Percentiles rank a stretch among this genome's conserved stretches.
phyloP scores from a whole-genome alignment of 1,140 invertebrate species.

The Leptinotarsa lineolata region DNA sequence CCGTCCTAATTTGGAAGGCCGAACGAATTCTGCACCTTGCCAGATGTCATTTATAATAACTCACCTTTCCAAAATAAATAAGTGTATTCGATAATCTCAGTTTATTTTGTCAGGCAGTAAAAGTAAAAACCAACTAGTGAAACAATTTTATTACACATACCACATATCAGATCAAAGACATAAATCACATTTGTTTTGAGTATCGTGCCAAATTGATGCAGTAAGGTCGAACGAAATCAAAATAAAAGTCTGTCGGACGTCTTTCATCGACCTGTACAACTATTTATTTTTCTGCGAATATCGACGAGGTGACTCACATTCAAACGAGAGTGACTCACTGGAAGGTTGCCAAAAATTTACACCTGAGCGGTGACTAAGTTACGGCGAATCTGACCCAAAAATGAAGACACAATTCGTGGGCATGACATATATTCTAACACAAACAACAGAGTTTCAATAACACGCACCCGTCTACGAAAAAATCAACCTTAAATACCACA shows the following conservation, averaged over 20 bases:
- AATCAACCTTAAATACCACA: slow-evolving; percentile 16
- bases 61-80: slow-evolving; percentile 1
- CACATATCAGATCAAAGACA: no score
- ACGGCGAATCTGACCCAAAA: background rate
- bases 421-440: slow-evolving; percentile 19
- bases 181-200: no score
- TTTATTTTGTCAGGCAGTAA: slow-evolving; percentile 10
- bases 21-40: slow-evolving; percentile 30
- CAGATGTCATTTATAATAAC: slow-evolving; percentile 29
- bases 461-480: background rate
- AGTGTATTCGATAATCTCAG: background rate
- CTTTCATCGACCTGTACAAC: slow-evolving; percentile 7
- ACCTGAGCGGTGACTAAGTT: slow-evolving; percentile 16
- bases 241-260: background rate
- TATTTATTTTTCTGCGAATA: background rate
- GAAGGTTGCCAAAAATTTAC: slow-evolving; percentile 9
- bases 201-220: no score
- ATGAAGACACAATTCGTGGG: background rate
- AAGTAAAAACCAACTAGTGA: slow-evolving; percentile 9
- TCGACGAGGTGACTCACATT: background rate
- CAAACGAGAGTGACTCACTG: background rate
- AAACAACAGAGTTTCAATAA: slow-evolving; percentile 18
- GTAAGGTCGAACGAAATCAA: background rate
- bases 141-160: no score
- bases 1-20: slow-evolving; percentile 53